phyloP scores from a whole-genome alignment of 2,113 vertebrate species.

The Emberiza fucata region DNA sequence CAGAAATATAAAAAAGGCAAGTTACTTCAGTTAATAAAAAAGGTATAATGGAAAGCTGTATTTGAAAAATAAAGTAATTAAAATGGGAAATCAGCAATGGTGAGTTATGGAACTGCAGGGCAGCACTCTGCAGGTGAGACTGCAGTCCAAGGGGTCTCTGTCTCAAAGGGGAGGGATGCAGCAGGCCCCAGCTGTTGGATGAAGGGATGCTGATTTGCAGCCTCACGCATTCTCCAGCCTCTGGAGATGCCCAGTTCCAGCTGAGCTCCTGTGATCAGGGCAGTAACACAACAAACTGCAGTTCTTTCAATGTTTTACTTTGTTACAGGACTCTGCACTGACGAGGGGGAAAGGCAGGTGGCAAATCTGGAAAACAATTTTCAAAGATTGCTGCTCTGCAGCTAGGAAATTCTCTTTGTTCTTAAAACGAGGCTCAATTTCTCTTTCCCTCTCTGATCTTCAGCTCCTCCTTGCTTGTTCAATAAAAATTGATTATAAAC shows the following conservation, averaged over 20 bases:
- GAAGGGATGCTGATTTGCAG: not conserved
- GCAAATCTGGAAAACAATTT: not conserved
- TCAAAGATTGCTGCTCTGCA: not conserved
- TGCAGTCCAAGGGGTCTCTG: not conserved
- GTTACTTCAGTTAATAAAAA: not conserved
- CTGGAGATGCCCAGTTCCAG: not conserved
- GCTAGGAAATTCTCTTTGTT: not conserved
- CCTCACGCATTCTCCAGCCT: not conserved
- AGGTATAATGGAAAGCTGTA: not conserved
- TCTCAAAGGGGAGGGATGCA: rapidly evolving
- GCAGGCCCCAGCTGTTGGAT: not conserved
- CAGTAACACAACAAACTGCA: not conserved
- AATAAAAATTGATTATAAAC: not conserved
- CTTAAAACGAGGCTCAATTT: not conserved
- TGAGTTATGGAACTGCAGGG: not conserved
- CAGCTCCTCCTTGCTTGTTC: not conserved
- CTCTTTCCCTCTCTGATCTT: not conserved
- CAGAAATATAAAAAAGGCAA: not conserved
- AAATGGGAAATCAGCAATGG: not conserved
- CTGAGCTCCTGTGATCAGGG: not conserved
- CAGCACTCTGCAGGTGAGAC: not conserved
- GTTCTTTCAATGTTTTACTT: not conserved
- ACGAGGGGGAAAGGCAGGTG: not conserved
- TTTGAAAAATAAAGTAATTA: not conserved
- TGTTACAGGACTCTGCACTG: not conserved